phyloP scores from a whole-genome alignment of 2,113 vertebrate species.

The Protomyctophum bolini region DNA sequence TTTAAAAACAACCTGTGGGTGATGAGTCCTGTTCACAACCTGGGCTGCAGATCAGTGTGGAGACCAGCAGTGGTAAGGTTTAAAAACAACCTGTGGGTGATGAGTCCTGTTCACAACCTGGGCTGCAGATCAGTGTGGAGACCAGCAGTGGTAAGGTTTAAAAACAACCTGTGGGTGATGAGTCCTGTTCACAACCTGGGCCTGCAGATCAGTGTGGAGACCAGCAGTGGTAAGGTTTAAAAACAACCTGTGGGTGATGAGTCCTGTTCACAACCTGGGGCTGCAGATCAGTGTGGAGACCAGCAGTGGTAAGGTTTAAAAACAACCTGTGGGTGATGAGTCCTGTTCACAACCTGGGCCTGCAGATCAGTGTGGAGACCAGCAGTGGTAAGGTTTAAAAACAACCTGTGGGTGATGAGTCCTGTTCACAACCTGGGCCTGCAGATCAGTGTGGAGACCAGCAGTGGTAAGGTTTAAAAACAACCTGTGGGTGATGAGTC shows the following conservation, averaged over 20 bases:
- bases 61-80: conserved; percentile 88
- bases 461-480: conserved; percentile 81
- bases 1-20: conserved; percentile 89
- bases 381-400: conserved; percentile 81
- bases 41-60: conserved; percentile 94
- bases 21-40: conserved; percentile 91
- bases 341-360: conserved; percentile 91
- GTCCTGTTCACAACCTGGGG: conserved; percentile 91
- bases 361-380: conserved; percentile 95
- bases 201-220: conserved; percentile 93
- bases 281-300: conserved; percentile 95
- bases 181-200: conserved; percentile 93
- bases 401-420: conserved; percentile 96
- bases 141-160: conserved; percentile 86
- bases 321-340: conserved; percentile 96
- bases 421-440: conserved; percentile 93
- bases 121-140: conserved; percentile 94
- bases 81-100: conserved; percentile 90
- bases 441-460: conserved; percentile 93
- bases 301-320: conserved; percentile 82
- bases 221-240: conserved; percentile 84
- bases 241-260: conserved; percentile 95
- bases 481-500: conserved; percentile 96
- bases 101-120: conserved; percentile 92
- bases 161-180: conserved; percentile 93